Conservation (phyloP, 2,888 invertebrate genomes). For the Brassicogethes aeneus region DNA sequence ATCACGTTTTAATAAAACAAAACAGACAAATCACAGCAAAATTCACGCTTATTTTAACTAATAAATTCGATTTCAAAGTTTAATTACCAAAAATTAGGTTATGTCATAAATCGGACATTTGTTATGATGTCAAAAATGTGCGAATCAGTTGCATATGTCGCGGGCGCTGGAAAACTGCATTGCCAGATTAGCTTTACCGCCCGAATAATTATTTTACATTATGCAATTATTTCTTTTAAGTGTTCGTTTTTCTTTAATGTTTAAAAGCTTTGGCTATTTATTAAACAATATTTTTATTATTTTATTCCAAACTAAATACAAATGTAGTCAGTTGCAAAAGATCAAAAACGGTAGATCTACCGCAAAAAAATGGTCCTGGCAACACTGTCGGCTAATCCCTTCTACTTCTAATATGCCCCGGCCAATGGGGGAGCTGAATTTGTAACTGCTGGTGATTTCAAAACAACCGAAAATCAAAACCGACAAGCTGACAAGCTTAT, state of each 20-base stretch:
- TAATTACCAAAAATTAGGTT: not conserved
- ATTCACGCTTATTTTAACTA: conserved; percentile 1
- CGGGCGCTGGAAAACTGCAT: too few relatives aligned
- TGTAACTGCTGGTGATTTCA: conserved; percentile 29
- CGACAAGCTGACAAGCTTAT: conserved; percentile 23
- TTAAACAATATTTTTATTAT: too few relatives aligned
- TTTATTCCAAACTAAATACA: too few relatives aligned
- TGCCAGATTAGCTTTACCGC: too few relatives aligned
- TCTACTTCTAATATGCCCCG: not conserved
- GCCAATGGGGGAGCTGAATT: conserved; percentile 6
- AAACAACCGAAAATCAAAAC: conserved; percentile 31
- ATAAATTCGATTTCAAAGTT: conserved; percentile 1
- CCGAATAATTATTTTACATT: too few relatives aligned
- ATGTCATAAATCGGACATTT: conserved; percentile 1
- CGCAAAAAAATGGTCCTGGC: too few relatives aligned
- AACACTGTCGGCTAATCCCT: too few relatives aligned
- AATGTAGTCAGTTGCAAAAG: too few relatives aligned
- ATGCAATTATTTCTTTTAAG: too few relatives aligned
- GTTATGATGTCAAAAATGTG: not conserved
- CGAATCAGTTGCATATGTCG: not conserved
- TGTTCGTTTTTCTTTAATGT: too few relatives aligned
- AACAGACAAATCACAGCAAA: not conserved
- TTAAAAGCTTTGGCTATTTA: too few relatives aligned
- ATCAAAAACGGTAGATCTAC: too few relatives aligned
- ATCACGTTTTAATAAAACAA: not conserved